Evolutionary conservation across 2,888 invertebrate species (phyloP).

Genomic region (Tenthredo distinguenda): DNA sequence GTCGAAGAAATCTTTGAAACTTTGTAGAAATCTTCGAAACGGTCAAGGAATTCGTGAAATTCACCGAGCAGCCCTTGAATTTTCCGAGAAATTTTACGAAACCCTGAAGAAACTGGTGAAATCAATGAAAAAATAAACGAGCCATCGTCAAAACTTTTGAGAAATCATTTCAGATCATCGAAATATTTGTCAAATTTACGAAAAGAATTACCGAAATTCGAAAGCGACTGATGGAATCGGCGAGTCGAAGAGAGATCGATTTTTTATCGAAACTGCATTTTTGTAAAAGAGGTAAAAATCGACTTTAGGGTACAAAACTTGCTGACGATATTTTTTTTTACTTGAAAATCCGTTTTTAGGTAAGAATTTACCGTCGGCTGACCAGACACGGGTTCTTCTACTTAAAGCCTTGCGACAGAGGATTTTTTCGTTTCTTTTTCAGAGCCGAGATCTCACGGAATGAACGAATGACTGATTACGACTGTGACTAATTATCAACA

Average conservation of each 20-base stretch:
- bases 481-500: not conserved
- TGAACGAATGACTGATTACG: not conserved
- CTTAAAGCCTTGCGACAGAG: not conserved
- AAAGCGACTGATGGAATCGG: too few relatives aligned
- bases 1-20: too few relatives aligned
- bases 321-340: too few relatives aligned
- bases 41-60: too few relatives aligned
- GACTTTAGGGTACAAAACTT: not conserved
- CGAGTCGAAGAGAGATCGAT: not conserved
- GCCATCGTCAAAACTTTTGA: not conserved
- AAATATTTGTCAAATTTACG: too few relatives aligned
- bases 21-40: too few relatives aligned
- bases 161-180: too few relatives aligned
- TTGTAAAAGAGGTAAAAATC: not conserved
- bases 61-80: too few relatives aligned
- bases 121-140: not conserved
- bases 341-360: not conserved
- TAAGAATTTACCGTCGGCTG: not conserved
- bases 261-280: not conserved
- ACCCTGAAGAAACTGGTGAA: too few relatives aligned
- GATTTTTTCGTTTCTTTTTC: not conserved
- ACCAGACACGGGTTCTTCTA: not conserved
- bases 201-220: too few relatives aligned
- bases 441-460: not conserved
- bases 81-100: too few relatives aligned